Evolutionary conservation across 2,113 vertebrate species (phyloP), one percentile per base, ranked within the genome.

Genomic region (Ceyx margarethae): DNA sequence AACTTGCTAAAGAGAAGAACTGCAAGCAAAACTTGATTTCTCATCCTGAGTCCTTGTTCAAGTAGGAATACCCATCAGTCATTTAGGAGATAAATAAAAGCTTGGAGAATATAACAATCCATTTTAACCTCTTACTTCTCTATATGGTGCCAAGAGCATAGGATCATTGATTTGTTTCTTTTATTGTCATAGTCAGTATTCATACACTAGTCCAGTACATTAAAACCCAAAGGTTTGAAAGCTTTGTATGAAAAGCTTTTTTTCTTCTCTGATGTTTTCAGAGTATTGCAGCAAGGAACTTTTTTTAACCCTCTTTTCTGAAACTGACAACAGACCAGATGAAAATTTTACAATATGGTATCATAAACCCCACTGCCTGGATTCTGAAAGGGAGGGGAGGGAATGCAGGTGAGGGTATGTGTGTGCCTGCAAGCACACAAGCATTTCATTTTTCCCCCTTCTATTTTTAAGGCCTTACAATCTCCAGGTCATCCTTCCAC

Each of bases 211-310:
- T 62, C 69, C 69, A 94, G 79, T 75, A 73, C 3, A 5, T 89
- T 85, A 78, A 92, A 93, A 48, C 75, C 85, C 82, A 92, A 91
- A 94, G 85, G 69, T 84, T 21, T 93, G 60, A 93, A 91, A 90
- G 73, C 86, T 81, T 95, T 92, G 45, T 90, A 76, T 75, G 82
- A 90, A 81, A 74, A 91, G 61, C 78, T 75, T 91, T 85, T 82
- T 91, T 74, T 58, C 61, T 77, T 68, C 45, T 74, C 88, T 65
- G 35, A 48, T 90, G 40, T 80, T 93, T 80, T 72, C 46, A 69
- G 82, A 76, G 64, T 85, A 72, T 84, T 80, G 75, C 58, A 56
- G 45, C 87, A 83, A 71, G 85, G 23, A 77, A 78, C 37, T 25
- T 48, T 37, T 46, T 78, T 85, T 46, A 43, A 43, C n/a, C 22